Conservation (phyloP, 2,113 vertebrate genomes). For the Gavia stellata region DNA sequence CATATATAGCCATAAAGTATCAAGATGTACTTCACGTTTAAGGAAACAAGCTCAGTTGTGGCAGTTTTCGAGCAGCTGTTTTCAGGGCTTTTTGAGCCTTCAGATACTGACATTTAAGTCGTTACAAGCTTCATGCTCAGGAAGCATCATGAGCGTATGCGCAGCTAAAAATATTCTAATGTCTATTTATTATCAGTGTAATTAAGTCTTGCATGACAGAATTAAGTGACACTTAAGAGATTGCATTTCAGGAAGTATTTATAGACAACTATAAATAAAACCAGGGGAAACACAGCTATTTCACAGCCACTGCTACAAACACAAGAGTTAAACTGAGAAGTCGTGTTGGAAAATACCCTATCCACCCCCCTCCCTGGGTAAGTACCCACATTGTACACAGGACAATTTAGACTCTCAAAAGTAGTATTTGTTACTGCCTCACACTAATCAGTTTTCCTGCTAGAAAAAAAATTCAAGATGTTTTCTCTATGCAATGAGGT, state of each 20-base stretch:
- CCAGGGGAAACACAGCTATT: not conserved
- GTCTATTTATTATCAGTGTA: slow-evolving; percentile 52
- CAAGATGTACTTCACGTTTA: not conserved
- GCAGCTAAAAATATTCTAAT: slow-evolving; percentile 49
- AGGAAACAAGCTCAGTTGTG: not conserved
- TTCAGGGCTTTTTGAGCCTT: not conserved
- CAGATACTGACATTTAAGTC: slow-evolving; percentile 1
- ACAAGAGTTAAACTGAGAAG: not conserved
- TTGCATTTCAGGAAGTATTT: slow-evolving; percentile 40
- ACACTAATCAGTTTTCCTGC: not conserved
- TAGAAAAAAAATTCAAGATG: not conserved
- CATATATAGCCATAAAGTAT: not conserved
- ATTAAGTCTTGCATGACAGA: slow-evolving; percentile 49
- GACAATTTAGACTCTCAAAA: not conserved
- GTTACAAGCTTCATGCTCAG: not conserved
- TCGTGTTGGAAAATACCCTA: not conserved
- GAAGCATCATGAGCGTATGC: slow-evolving; percentile 18
- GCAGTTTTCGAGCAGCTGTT: not conserved
- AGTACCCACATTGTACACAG: not conserved
- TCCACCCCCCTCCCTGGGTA: not conserved
- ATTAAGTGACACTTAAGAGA: slow-evolving; percentile 48
- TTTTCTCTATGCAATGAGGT: not conserved
- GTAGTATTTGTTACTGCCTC: not conserved
- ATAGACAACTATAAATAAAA: slow-evolving; percentile 37
- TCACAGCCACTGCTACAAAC: not conserved